phyloP scores from a whole-genome alignment of 2,888 invertebrate genomes.

The Himalopsyche anomala region DNA sequence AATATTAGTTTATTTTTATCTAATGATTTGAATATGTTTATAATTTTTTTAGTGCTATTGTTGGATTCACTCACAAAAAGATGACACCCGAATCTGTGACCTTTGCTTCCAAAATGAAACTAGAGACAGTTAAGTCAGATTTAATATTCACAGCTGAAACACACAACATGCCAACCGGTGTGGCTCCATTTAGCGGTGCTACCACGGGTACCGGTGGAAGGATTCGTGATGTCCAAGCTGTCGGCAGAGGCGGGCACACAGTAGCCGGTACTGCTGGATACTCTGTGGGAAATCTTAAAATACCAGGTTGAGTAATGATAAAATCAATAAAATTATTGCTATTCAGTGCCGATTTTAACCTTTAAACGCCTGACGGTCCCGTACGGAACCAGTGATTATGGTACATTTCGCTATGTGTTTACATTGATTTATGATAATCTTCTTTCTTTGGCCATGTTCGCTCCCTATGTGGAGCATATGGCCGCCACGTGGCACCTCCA shows the following conservation, averaged over 20 bases:
- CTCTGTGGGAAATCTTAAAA: conserved; percentile 93
- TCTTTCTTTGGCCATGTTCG: too few relatives aligned
- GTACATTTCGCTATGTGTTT: too few relatives aligned
- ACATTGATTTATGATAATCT: too few relatives aligned
- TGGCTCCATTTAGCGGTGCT: conserved; percentile 98
- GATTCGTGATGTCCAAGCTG: conserved; percentile 95
- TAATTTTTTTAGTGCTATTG: conserved; percentile 84
- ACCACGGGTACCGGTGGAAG: conserved; percentile 98
- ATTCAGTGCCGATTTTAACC: too few relatives aligned
- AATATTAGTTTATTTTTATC: neutral
- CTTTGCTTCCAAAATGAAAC: conserved; percentile 80
- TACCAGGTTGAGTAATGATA: conserved; percentile 81
- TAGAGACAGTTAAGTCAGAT: conserved; percentile 82
- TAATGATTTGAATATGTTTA: conserved; percentile 17
- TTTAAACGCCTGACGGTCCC: too few relatives aligned
- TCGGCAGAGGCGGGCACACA: conserved; percentile 95
- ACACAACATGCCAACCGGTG: conserved; percentile 98
- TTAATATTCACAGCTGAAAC: conserved; percentile 99
- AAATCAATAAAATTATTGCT: too few relatives aligned
- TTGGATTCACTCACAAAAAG: conserved; percentile 85
- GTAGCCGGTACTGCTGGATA: conserved; percentile 98
- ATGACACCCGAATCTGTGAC: conserved; percentile 80
- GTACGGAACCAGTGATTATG: too few relatives aligned
- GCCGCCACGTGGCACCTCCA: too few relatives aligned
- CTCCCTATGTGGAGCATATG: too few relatives aligned